A percentile compares a stretch with the other conserved stretches of the same genome.
phyloP scores from a whole-genome alignment of 2,797 vertebrate genomes.

The Cossypha dichroa region DNA sequence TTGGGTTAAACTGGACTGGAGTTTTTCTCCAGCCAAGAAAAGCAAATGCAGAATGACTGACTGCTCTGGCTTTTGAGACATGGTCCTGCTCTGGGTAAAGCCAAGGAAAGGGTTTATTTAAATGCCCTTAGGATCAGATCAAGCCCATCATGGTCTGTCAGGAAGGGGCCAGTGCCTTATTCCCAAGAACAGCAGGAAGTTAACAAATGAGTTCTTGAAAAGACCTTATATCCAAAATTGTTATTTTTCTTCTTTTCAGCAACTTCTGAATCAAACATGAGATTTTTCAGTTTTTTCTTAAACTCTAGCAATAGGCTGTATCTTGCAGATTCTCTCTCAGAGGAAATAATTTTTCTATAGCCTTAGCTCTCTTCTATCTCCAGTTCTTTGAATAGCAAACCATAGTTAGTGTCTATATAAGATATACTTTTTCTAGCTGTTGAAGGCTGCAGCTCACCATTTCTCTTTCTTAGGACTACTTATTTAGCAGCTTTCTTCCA shows the following conservation, averaged over 20 bases:
- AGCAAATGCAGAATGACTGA: neutral
- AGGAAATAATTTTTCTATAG: conserved; percentile 12
- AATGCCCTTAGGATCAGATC: neutral
- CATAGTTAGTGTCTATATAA: neutral
- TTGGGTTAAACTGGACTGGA: neutral
- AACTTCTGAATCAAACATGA: neutral
- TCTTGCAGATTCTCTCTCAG: neutral
- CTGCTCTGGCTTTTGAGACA: neutral
- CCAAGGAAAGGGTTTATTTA: neutral
- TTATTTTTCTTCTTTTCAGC: neutral
- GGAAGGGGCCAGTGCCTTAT: neutral
- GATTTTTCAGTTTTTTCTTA: neutral
- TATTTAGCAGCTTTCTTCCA: conserved; percentile 21
- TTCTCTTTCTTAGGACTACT: conserved; percentile 30
- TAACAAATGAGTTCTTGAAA: neutral
- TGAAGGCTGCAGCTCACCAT: neutral
- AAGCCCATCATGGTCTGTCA: neutral
- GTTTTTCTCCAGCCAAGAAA: neutral
- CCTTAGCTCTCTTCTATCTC: neutral
- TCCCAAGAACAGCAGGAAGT: neutral
- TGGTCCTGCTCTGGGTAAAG: neutral
- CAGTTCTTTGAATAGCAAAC: conserved; percentile 13
- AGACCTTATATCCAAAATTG: neutral
- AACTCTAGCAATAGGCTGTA: neutral
- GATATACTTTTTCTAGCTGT: neutral